Conservation (phyloP, 1,140 invertebrate genomes). For the Oscheius sp. region DNA sequence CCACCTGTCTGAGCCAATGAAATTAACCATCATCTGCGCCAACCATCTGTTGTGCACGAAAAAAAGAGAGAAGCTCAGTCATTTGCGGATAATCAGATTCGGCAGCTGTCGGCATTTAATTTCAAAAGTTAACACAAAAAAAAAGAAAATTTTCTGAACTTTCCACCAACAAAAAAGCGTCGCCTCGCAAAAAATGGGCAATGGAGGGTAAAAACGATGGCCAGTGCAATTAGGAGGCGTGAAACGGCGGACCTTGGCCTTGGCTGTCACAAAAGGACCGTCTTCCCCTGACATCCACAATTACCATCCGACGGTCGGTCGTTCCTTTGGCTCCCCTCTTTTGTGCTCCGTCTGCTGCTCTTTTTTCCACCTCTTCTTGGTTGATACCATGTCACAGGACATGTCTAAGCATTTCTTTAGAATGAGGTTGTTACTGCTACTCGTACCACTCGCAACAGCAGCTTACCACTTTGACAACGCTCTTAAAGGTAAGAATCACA, state of each 20-base stretch:
- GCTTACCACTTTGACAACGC: conserved; percentile 28
- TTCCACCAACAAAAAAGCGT: background rate
- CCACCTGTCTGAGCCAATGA: too few species aligned
- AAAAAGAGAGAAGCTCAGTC: too few species aligned
- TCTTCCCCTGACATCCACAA: background rate
- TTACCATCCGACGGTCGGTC: background rate
- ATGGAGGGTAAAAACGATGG: too few species aligned
- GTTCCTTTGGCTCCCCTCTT: background rate
- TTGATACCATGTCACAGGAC: too few species aligned
- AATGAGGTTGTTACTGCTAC: background rate
- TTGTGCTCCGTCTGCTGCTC: background rate
- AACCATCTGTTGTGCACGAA: too few species aligned
- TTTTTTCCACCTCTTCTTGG: background rate
- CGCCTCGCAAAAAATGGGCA: too few species aligned
- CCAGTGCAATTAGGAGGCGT: conserved; percentile 3
- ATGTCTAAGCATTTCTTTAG: background rate
- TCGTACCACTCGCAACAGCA: background rate
- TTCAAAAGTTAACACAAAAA: too few species aligned
- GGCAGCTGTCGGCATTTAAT: too few species aligned
- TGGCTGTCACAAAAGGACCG: conserved; percentile 10
- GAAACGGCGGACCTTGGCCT: conserved; percentile 7
- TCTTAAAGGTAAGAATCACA: conserved; percentile 23
- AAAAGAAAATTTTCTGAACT: too few species aligned
- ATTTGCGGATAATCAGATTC: too few species aligned
- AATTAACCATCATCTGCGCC: too few species aligned